A percentile compares a stretch with the other conserved stretches of the same genome.
phyloP scores from a whole-genome alignment of 1,140 invertebrate genomes.

The Drosophila seguyi region DNA sequence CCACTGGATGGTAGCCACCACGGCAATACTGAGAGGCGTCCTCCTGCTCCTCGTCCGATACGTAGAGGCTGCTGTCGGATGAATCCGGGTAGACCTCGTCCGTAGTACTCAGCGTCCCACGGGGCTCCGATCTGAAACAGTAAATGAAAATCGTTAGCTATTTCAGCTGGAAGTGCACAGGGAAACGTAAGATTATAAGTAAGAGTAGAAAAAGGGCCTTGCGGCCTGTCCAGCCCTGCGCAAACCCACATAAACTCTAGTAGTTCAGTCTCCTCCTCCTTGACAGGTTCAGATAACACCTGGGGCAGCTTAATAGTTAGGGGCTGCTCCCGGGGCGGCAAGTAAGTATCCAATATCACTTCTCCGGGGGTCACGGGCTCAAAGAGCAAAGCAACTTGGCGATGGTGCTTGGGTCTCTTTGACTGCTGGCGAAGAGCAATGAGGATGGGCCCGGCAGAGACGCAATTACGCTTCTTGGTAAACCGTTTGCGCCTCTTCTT shows the following conservation, averaged over 20 bases:
- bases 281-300: slow-evolving; percentile 1
- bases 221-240: neutral
- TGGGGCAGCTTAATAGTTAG: slow-evolving; percentile 54
- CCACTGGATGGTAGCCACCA: slow-evolving; percentile 98
- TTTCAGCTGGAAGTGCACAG: neutral
- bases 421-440: slow-evolving; percentile 69
- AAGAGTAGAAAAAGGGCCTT: neutral
- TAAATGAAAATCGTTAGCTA: too few relatives aligned
- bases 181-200: neutral
- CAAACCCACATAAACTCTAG: slow-evolving; percentile 67
- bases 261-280: slow-evolving; percentile 43
- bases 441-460: slow-evolving; percentile 80
- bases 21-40: slow-evolving; percentile 97
- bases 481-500: slow-evolving; percentile 77
- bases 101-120: slow-evolving; percentile 77
- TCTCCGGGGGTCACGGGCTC: slow-evolving; percentile 59
- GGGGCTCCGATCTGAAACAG: slow-evolving; percentile 79
- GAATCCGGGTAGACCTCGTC: slow-evolving; percentile 84
- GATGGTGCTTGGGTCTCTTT: slow-evolving; percentile 42
- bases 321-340: slow-evolving; percentile 64
- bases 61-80: slow-evolving; percentile 82
- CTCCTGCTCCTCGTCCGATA: slow-evolving; percentile 96
- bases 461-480: slow-evolving; percentile 80
- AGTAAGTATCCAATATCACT: slow-evolving; percentile 49
- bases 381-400: slow-evolving; percentile 35